A percentile compares a stretch with the other conserved stretches of the same genome.
phyloP scores from a whole-genome alignment of 2,113 vertebrate genomes.

The Phalacrocorax pelagicus region DNA sequence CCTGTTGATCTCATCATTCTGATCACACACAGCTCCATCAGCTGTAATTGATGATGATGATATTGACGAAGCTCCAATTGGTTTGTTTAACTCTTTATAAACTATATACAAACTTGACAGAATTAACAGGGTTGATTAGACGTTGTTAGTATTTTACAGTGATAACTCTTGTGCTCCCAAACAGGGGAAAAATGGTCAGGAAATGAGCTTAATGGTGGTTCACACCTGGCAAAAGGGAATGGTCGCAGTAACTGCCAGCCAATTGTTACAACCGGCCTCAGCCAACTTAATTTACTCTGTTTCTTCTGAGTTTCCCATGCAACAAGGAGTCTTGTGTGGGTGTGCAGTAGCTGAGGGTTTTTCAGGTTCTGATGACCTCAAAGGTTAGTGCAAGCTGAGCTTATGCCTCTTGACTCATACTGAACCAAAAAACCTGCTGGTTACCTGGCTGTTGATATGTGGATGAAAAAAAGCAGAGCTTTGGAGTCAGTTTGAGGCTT shows the following conservation, averaged over 20 bases:
- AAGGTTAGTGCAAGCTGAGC: background rate
- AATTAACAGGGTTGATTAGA: background rate
- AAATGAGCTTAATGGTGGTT: background rate
- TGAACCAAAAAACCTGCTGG: background rate
- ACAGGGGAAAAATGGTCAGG: background rate
- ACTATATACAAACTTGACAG: background rate
- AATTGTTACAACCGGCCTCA: background rate
- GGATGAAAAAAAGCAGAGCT: background rate
- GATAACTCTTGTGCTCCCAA: background rate
- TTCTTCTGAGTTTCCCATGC: background rate
- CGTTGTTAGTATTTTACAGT: background rate
- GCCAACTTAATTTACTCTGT: background rate
- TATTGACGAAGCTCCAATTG: background rate
- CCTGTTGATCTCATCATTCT: background rate
- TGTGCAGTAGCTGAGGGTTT: background rate
- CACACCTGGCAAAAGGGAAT: background rate
- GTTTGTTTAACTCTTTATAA: background rate
- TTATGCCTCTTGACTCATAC: background rate
- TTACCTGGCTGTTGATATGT: background rate
- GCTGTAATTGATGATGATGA: background rate
- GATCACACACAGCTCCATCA: background rate
- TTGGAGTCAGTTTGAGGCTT: background rate
- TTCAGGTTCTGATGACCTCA: background rate
- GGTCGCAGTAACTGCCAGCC: fast-evolving
- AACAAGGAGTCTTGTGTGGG: background rate